Percentiles rank a stretch among this genome's conserved stretches.
Evolutionary conservation across 2,113 vertebrate species (phyloP).

Genomic region (Saimiri boliviensis): DNA sequence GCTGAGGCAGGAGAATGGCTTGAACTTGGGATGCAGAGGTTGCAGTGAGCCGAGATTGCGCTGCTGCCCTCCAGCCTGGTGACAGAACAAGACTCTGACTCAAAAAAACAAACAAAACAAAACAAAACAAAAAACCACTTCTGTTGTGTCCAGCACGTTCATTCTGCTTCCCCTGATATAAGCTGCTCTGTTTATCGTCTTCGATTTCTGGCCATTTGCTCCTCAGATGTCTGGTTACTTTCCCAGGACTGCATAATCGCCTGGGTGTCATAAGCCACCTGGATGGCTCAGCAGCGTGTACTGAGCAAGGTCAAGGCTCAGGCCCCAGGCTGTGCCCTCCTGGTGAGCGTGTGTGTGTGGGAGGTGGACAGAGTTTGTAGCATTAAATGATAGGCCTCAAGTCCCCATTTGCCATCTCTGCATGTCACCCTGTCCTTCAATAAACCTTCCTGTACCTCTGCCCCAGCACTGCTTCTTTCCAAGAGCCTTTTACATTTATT

Average conservation of each 20-base stretch:
- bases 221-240: neutral
- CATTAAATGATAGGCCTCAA: neutral
- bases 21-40: too few species aligned
- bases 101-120: too few species aligned
- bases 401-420: neutral
- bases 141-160: neutral
- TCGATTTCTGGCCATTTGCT: neutral
- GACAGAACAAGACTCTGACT: too few species aligned
- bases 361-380: neutral
- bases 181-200: neutral
- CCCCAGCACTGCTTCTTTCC: neutral
- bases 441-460: neutral
- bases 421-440: neutral
- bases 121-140: neutral
- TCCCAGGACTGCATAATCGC: neutral
- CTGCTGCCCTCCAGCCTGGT: neutral
- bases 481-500: too few species aligned
- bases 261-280: neutral
- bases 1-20: too few species aligned
- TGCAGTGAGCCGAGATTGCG: accelerated
- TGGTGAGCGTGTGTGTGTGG: neutral
- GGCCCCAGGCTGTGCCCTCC: neutral
- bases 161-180: neutral
- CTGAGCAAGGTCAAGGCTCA: neutral
- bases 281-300: too few species aligned